Conservation (phyloP, 1,140 invertebrate genomes). For the Asobara japonica region DNA sequence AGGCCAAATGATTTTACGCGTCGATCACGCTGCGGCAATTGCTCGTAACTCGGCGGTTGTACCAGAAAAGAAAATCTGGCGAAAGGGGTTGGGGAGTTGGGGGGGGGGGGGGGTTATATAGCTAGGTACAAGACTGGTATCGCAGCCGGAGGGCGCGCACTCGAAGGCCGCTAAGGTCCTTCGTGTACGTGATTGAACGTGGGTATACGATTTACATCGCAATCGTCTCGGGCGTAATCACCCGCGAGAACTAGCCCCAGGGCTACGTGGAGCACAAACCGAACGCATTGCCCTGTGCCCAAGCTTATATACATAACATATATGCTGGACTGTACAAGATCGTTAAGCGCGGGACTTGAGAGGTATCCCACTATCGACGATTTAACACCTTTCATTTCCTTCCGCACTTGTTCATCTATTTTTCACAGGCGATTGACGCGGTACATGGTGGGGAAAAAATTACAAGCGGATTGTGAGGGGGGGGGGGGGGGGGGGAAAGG, state of each 20-base stretch:
- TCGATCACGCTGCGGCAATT: neutral
- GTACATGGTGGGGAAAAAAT: too few relatives aligned
- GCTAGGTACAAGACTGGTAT: conserved; percentile 10
- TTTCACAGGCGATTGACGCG: too few relatives aligned
- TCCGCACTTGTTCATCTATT: neutral
- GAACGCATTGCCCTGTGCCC: conserved; percentile 8
- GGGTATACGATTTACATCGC: conserved; percentile 59
- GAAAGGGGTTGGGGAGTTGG: neutral
- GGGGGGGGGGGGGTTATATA: neutral
- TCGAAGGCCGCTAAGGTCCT: conserved; percentile 49
- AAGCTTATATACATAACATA: conserved; percentile 14
- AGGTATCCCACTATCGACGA: conserved; percentile 16
- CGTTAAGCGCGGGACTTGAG: conserved; percentile 45
- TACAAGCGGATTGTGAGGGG: too few relatives aligned
- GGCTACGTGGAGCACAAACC: neutral
- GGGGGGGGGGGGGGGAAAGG: too few relatives aligned
- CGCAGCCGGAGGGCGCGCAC: conserved; percentile 25
- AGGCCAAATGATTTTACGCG: conserved; percentile 13
- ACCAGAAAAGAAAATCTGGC: neutral
- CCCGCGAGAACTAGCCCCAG: conserved; percentile 44
- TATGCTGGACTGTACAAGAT: conserved; percentile 49
- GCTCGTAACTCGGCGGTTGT: neutral
- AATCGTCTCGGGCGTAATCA: conserved; percentile 59
- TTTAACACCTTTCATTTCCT: conserved; percentile 20
- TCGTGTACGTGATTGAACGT: conserved; percentile 58